A percentile compares a stretch with the other conserved stretches of the same genome.
Evolutionary conservation across 2,113 vertebrate genomes (phyloP).

Genomic region (cattle (Bos taurus)): ARS-UCD2.0 NC_037329.1:24248501-24249000

Average conservation of each 20-base stretch:
- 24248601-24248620: neutral
- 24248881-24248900: neutral
- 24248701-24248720: neutral
- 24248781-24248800: neutral
- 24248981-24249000: neutral
- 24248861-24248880: neutral
- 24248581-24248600: neutral
- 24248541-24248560: neutral
- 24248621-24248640: no score
- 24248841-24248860: neutral
- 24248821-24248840: neutral
- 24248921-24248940: neutral
- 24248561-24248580: neutral
- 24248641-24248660: neutral
- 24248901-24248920: neutral
- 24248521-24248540: neutral
- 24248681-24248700: neutral
- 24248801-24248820: neutral
- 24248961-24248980: neutral
- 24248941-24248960: neutral
- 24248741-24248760: neutral
- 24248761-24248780: neutral
- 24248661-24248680: neutral
- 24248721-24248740: neutral
- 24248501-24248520: neutral